Percentiles rank a stretch among this genome's conserved stretches.
These are phyloP conservation scores for Cyrtorhinus lividipennis DNA, from an alignment of 1,140 invertebrate genomes.

Conservation along the genomic window DNA sequence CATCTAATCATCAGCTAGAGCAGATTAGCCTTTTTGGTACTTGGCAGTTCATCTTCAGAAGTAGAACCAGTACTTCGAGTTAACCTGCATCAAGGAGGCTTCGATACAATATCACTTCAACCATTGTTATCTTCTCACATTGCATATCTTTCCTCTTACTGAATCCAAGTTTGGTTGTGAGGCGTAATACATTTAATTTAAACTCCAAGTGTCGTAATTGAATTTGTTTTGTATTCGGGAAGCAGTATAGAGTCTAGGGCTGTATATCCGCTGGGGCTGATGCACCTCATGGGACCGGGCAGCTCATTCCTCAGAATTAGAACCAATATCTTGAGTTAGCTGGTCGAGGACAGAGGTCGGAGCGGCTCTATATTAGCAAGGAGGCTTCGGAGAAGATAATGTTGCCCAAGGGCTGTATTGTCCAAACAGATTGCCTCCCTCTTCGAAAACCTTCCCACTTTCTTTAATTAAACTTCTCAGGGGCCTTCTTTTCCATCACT, in stretches of 20 bases:
- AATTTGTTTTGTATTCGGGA: neutral
- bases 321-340: constrained; percentile 4
- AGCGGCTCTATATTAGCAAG: constrained; percentile 6
- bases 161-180: too few relatives aligned
- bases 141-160: too few relatives aligned
- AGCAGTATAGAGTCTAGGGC: neutral
- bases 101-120: too few relatives aligned
- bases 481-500: neutral
- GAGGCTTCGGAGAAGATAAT: constrained; percentile 3
- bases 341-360: neutral
- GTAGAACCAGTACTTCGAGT: too few relatives aligned
- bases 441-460: neutral
- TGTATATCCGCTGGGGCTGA: neutral
- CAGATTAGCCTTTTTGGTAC: too few relatives aligned
- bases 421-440: neutral
- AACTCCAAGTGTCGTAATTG: too few relatives aligned
- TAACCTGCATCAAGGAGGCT: too few relatives aligned
- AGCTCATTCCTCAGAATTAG: constrained; percentile 1
- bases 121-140: too few relatives aligned
- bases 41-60: too few relatives aligned
- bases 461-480: constrained; percentile 2
- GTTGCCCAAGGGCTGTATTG: constrained; percentile 9
- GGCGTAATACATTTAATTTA: too few relatives aligned
- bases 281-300: neutral
- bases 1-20: too few relatives aligned